Conservation (phyloP, 2,113 vertebrate genomes). For the Mirza zaza region DNA sequence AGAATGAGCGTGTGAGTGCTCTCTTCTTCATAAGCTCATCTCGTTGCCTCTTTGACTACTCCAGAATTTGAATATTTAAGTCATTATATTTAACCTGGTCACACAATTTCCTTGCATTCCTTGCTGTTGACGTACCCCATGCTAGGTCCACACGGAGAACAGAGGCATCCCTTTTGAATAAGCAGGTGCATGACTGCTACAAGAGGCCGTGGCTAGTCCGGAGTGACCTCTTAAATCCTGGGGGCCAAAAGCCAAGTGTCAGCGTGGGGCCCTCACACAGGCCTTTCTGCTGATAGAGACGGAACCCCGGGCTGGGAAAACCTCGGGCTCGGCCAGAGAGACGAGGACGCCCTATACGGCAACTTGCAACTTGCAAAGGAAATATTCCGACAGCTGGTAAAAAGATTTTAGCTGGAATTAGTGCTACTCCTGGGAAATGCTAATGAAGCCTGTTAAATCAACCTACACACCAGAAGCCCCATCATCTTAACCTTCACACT, state of each 20-base stretch:
- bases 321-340: not conserved
- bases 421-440: slow-evolving; percentile 43
- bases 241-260: not conserved
- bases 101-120: not conserved
- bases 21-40: not conserved
- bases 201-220: not conserved
- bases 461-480: not conserved
- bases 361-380: slow-evolving; percentile 25
- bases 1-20: not conserved
- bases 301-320: too few species aligned
- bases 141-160: too few species aligned
- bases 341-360: not conserved
- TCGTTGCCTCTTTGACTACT: not conserved
- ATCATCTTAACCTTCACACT: slow-evolving; percentile 72
- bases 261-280: not conserved
- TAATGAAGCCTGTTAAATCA: slow-evolving; percentile 63
- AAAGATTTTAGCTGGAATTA: slow-evolving; percentile 49
- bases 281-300: too few species aligned
- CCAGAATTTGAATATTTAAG: not conserved
- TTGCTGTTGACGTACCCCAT: not conserved
- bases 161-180: not conserved
- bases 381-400: slow-evolving; percentile 54
- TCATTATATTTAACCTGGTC: not conserved
- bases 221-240: not conserved
- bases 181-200: not conserved